Evolutionary conservation across 1,140 invertebrate genomes (phyloP), one percentile per base, ranked within the genome.

Genomic region (Drosophila chauvacae): DNA sequence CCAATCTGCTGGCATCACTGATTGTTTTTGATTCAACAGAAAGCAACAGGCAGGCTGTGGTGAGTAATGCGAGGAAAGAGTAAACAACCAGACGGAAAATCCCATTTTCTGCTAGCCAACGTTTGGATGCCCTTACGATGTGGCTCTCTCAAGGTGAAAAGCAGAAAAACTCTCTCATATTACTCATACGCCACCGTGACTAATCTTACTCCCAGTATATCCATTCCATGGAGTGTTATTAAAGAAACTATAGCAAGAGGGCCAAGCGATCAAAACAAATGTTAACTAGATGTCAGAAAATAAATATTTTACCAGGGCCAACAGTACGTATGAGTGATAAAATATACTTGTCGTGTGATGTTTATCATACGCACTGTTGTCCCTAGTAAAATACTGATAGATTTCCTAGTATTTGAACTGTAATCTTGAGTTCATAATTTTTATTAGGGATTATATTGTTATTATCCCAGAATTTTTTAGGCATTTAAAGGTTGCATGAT

Each of bases 1-100:
- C 65, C 35, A 30, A n/a, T 18, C 44, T 39, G 44, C 35, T 30
- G 33, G 33, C 63, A 47, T 33, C 20, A 55, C 63, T 41, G 63
- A 70, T 68, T 70, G 62, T 68, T 68, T 69, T 45, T 2, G 7
- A 18, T 56, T 26, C 35, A 48, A 23, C 13, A 23, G 16, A 33
- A 51, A 51, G 28, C 18, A 26, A n/a, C 20, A 26, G 14, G 20
- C 16, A 20, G 23, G 2, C 14, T 56, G 14, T n/a, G 16, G 56
- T 58, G 56, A 42, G 56, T 58, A 58, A 58, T 58, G 23, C 37
- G 3, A 18, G 20, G 7, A 28, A 28, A 58, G n/a, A 16, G 4
- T 28, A 58, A 58, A 58, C 7, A 58, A 14, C 18, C 16, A 39
- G 20, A 16, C 10, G 4, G 53, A 33, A 33, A 37, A 18, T 16